Evolutionary conservation across 2,113 vertebrate genomes (phyloP), one percentile per base, ranked within the genome.

Genomic region (Phoxinus phoxinus): DNA sequence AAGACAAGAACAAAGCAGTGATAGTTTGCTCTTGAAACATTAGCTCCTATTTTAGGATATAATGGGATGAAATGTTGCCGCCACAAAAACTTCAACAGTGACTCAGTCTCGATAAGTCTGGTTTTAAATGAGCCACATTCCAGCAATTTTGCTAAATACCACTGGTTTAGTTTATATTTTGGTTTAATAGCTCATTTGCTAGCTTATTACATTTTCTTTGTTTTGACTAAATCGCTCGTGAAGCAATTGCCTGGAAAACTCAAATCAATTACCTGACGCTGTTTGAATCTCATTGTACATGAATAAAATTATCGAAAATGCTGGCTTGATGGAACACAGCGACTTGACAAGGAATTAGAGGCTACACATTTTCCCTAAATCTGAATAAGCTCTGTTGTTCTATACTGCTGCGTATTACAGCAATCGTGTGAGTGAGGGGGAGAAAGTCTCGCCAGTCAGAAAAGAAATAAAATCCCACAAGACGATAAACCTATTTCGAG

Each of bases 221-320:
- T 46, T 80, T 80, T 46, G 77, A 80, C 58, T 37, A 44, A 63
- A 79, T 63, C 56, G 63, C 23, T 44, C 15, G 3, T 27, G 9
- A 46, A 81, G 58, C 71, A 78, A 35, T 48, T 86, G 81, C 72
- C 46, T 83, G 75, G 58, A 81, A 87, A 81, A 84, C 81, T 77
- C 30, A 25, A 69, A 58, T 74, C 63, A 85, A 87, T 48, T 25
- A 71, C n/a, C 72, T 61, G 25, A 21, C 53, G 41, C 46, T 32
- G 17, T 86, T 75, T 53, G 35, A 78, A 81, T 44, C 35, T n/a
- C 30, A 53, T 41, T 44, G 23, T 30, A 10, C 10, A 32, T 80
- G 44, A 74, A 51, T 81, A 69, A 69, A 67, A 51, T 81, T 48
- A 51, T 32, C 10, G 25, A 51, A 81, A 69, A 69, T 19, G 32